A percentile compares a stretch with the other conserved stretches of the same genome.
phyloP scores from a whole-genome alignment of 2,888 invertebrate species.

The Phaedon cochleariae region DNA sequence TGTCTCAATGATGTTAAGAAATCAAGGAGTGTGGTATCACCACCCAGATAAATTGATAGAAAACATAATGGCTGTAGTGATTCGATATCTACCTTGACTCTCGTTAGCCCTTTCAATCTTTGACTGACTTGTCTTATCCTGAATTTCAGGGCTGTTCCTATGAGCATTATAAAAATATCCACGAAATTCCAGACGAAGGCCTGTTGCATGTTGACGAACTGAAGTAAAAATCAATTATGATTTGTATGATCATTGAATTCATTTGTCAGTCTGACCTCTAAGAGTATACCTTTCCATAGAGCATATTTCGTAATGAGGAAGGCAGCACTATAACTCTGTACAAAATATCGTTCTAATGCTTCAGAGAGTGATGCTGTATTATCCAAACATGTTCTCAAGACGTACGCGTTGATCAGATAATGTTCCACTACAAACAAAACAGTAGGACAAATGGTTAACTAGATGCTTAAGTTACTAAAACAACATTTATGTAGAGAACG shows the following conservation, averaged over 20 bases:
- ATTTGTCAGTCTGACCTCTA: constrained; percentile 31
- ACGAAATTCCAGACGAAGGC: constrained; percentile 41
- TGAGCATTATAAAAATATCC: constrained; percentile 42
- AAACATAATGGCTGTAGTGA: too few relatives aligned
- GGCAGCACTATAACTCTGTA: constrained; percentile 24
- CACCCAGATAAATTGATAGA: too few relatives aligned
- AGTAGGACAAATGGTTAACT: too few relatives aligned
- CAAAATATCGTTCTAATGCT: constrained; percentile 28
- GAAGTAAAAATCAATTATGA: constrained; percentile 14
- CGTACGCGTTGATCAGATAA: constrained; percentile 15
- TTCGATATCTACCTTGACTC: constrained; percentile 33
- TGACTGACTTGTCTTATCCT: constrained; percentile 35
- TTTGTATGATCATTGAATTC: too few relatives aligned
- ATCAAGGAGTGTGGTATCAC: too few relatives aligned
- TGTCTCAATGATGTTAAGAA: too few relatives aligned
- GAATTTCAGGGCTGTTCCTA: constrained; percentile 36
- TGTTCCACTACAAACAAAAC: constrained; percentile 38
- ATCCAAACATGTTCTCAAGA: constrained; percentile 15
- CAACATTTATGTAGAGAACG: too few relatives aligned
- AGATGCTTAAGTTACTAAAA: too few relatives aligned
- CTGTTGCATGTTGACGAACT: constrained; percentile 34
- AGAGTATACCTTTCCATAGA: constrained; percentile 33
- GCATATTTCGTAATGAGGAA: constrained; percentile 34
- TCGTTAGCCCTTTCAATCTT: constrained; percentile 27
- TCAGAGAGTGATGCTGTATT: constrained; percentile 5